These are phyloP conservation scores for Dendrophyllia cribrosa DNA, from an alignment of 64 coral and sea anemone species.

Conservation along the genomic window DNA sequence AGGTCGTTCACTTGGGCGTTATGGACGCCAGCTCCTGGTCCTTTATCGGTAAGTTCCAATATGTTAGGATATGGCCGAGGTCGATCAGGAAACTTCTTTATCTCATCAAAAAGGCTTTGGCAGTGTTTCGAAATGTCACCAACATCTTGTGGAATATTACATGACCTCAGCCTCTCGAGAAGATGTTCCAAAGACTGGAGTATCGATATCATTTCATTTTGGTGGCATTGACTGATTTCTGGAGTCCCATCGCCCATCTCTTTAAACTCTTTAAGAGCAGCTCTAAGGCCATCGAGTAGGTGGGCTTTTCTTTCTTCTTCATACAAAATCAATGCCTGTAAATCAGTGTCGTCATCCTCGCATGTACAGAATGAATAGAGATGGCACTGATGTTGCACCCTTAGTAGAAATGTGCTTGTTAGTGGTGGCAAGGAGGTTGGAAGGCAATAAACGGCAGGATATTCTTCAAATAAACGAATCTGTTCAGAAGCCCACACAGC, in stretches of 20 bases:
- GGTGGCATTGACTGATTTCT: too few species aligned
- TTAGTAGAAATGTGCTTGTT: not conserved
- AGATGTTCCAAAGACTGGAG: too few species aligned
- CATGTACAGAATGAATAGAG: conserved; percentile 43
- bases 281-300: conserved; percentile 8
- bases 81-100: too few species aligned
- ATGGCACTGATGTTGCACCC: conserved; percentile 19
- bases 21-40: conserved; percentile 40
- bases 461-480: conserved; percentile 47
- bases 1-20: conserved; percentile 47
- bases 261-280: not conserved
- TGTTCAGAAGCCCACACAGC: conserved; percentile 51
- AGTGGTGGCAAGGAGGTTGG: not conserved
- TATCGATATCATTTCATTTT: too few species aligned
- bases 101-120: too few species aligned
- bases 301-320: conserved; percentile 31
- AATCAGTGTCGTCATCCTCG: conserved; percentile 37
- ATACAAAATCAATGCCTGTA: conserved; percentile 24
- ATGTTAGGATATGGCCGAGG: too few species aligned
- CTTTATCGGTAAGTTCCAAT: too few species aligned
- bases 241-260: too few species aligned
- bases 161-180: too few species aligned
- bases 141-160: too few species aligned
- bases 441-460: conserved; percentile 22
- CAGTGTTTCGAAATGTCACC: too few species aligned